A percentile compares a stretch with the other conserved stretches of the same genome.
These are phyloP conservation scores for Platalea minor DNA, from an alignment of 2,797 vertebrate species.

Conservation along the genomic window DNA sequence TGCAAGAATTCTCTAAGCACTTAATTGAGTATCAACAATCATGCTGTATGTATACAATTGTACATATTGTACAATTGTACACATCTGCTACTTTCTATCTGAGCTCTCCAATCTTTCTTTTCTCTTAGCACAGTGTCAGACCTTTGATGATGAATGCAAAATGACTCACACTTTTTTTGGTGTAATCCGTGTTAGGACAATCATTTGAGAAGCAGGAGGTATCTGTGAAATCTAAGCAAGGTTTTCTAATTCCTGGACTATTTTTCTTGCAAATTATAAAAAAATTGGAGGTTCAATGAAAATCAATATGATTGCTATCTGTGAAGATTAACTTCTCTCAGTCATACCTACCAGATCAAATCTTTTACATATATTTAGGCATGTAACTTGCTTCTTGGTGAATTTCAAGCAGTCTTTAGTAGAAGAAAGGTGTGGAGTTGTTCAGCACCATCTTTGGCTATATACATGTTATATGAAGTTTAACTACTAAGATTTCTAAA, in stretches of 20 bases:
- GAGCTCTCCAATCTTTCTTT: neutral
- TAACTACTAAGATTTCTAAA: neutral
- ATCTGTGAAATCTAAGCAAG: neutral
- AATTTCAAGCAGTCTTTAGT: neutral
- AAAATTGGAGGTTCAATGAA: neutral
- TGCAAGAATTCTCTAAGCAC: neutral
- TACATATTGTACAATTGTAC: neutral
- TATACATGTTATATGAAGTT: neutral
- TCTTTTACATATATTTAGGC: neutral
- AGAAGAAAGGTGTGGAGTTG: neutral
- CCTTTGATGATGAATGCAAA: neutral
- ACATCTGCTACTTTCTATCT: neutral
- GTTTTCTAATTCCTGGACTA: neutral
- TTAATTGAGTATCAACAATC: neutral
- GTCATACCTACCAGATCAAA: neutral
- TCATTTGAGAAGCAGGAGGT: neutral
- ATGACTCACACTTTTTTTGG: neutral
- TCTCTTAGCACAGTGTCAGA: neutral
- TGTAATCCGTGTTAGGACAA: neutral
- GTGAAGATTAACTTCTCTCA: neutral
- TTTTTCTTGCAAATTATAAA: neutral
- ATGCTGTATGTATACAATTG: neutral
- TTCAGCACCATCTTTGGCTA: neutral
- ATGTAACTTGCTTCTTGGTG: neutral
- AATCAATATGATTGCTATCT: neutral